A percentile compares a stretch with the other conserved stretches of the same genome.
Evolutionary conservation across 2,888 invertebrate genomes (phyloP).

Genomic region (Drosophila paranaensis): DNA sequence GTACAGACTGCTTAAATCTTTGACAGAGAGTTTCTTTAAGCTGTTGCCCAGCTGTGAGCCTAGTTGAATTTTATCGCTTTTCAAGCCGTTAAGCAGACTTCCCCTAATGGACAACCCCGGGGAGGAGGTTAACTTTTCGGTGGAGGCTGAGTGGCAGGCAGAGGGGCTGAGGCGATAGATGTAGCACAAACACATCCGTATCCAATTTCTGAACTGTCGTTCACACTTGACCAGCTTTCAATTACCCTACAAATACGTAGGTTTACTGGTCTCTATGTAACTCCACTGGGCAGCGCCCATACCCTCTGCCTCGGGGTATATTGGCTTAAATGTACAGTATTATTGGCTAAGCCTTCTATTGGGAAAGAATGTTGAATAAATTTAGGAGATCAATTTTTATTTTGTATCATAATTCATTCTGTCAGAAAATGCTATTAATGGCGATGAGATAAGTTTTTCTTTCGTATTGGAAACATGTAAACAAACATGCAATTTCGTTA

Average conservation of each 20-base stretch:
- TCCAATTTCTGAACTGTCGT: conserved; percentile 39
- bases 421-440: too few species aligned
- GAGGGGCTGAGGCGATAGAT: not conserved
- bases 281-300: not conserved
- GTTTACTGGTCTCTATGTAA: not conserved
- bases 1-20: conserved; percentile 35
- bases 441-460: too few species aligned
- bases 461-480: too few species aligned
- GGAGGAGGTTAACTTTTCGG: conserved; percentile 4
- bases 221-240: conserved; percentile 77
- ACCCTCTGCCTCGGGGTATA: not conserved
- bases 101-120: conserved; percentile 32
- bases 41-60: conserved; percentile 38
- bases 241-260: conserved; percentile 60
- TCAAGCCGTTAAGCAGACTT: conserved; percentile 64
- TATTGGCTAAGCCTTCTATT: too few species aligned
- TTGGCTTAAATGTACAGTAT: not conserved
- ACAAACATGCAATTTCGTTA: too few species aligned
- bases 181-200: conserved; percentile 23
- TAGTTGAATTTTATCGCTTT: conserved; percentile 70
- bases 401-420: too few species aligned
- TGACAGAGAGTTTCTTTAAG: conserved; percentile 30
- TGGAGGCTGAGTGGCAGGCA: too few species aligned
- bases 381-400: too few species aligned
- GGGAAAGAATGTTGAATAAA: too few species aligned